Conservation (phyloP, 2,797 vertebrate genomes). For the Phoebastria nigripes region DNA sequence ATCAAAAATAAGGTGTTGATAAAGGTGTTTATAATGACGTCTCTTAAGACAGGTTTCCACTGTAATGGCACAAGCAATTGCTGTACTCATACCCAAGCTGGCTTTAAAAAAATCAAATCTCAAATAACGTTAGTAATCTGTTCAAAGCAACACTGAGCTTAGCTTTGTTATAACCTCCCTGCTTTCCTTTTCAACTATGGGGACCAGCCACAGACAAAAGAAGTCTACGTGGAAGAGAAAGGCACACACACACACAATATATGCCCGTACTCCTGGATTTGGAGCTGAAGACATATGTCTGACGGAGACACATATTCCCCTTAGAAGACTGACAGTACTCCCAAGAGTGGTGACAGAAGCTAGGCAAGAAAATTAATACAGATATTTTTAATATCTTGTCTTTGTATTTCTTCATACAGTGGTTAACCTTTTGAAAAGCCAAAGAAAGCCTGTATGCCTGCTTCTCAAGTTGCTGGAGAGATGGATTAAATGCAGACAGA, state of each 20-base stretch:
- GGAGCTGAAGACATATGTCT: background rate
- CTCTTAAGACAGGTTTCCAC: background rate
- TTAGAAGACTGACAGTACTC: background rate
- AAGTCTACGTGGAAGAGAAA: background rate
- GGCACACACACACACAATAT: too few species aligned
- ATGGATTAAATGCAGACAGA: background rate
- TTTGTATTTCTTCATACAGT: background rate
- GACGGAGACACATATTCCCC: background rate
- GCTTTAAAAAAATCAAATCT: background rate
- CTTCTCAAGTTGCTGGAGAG: background rate
- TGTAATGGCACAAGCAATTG: background rate
- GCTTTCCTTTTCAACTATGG: background rate
- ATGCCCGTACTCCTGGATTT: rapidly evolving
- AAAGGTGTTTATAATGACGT: background rate
- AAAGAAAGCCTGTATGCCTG: background rate
- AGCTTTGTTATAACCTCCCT: background rate
- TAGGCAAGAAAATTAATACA: background rate
- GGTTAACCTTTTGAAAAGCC: background rate
- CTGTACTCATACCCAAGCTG: background rate
- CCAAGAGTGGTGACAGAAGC: background rate
- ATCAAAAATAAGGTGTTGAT: background rate
- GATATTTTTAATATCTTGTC: background rate
- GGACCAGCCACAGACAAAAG: background rate
- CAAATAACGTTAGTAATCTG: background rate
- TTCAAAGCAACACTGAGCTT: background rate